Percentiles rank a stretch among this genome's conserved stretches.
phyloP scores from a whole-genome alignment of 1,140 invertebrate genomes.

The Ips typographus region DNA sequence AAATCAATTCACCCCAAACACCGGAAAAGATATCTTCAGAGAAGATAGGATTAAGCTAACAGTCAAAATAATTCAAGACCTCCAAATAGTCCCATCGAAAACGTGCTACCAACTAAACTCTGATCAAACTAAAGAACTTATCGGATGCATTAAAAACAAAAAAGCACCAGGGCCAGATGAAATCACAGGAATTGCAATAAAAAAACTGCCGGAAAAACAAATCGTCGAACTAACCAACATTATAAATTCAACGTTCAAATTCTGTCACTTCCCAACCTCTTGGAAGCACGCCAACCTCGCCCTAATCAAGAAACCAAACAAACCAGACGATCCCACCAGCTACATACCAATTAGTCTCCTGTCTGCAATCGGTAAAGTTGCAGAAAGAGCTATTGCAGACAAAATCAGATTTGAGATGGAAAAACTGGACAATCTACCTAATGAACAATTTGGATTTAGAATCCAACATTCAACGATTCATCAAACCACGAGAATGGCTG shows the following conservation, averaged over 20 bases:
- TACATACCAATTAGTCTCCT: neutral
- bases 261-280: neutral
- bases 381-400: constrained; percentile 1
- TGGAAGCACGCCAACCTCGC: neutral
- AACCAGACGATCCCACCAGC: neutral
- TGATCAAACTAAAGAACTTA: constrained; percentile 7
- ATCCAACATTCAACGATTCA: neutral
- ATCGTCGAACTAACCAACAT: neutral
- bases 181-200: neutral
- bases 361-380: neutral
- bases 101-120: neutral
- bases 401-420: neutral
- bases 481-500: neutral
- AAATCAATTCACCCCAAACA: neutral
- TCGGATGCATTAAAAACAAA: constrained; percentile 9
- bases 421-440: neutral
- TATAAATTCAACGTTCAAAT: neutral
- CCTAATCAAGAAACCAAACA: neutral
- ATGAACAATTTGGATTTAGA: constrained; percentile 18
- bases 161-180: constrained; percentile 13
- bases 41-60: neutral
- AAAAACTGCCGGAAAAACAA: neutral
- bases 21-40: neutral
- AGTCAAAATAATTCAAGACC: neutral
- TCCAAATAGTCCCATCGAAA: neutral